phyloP scores from a whole-genome alignment of 92 coral and sea anemone genomes.

The Zoanthus sansibaricus region DNA sequence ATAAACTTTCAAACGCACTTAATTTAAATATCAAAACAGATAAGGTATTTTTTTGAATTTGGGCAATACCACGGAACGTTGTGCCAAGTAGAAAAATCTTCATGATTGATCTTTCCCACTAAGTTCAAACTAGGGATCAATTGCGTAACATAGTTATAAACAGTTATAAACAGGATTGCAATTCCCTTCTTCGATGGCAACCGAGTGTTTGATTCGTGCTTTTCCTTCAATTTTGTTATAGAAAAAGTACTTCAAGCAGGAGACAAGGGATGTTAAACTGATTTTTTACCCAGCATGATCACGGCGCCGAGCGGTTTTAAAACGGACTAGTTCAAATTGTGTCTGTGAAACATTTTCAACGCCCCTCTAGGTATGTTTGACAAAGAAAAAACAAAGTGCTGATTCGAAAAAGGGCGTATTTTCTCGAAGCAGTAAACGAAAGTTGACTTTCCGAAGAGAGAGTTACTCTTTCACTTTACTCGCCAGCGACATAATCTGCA shows the following conservation, averaged over 20 bases:
- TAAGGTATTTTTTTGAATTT: too few relatives aligned
- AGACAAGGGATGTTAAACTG: neutral
- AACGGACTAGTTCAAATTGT: constrained; percentile 26
- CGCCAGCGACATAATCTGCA: neutral
- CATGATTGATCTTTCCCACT: constrained; percentile 24
- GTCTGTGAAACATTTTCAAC: constrained; percentile 46
- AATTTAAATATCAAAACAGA: too few relatives aligned
- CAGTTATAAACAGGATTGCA: neutral
- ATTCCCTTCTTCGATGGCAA: neutral
- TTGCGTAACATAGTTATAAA: constrained; percentile 17
- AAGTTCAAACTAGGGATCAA: neutral
- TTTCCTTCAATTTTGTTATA: neutral
- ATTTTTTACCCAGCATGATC: constrained; percentile 32
- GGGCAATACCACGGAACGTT: neutral
- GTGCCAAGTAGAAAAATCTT: constrained; percentile 1
- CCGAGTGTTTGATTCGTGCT: too few relatives aligned
- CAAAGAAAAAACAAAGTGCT: constrained; percentile 22
- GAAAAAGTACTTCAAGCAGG: neutral
- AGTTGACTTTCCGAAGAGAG: neutral
- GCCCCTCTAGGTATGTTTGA: constrained; percentile 11
- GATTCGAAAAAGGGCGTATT: neutral
- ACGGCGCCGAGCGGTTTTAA: neutral
- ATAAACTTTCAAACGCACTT: too few relatives aligned
- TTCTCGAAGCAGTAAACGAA: constrained; percentile 18
- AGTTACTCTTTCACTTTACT: neutral